phyloP scores from a whole-genome alignment of 2,888 invertebrate species.

The Leptinotarsa peninsularis region DNA sequence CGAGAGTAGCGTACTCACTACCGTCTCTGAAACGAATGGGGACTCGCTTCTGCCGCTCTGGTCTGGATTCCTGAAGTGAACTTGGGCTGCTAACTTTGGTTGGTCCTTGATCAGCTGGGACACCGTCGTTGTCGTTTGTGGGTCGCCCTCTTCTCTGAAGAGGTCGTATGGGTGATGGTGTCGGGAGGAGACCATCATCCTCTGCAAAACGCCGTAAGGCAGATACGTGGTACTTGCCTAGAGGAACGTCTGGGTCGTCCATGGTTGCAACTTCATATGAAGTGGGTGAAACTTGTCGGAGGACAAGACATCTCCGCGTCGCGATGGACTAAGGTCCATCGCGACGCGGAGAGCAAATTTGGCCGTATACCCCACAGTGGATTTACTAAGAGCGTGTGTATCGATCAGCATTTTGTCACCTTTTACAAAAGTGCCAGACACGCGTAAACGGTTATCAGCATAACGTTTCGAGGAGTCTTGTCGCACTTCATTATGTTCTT shows the following conservation, averaged over 20 bases:
- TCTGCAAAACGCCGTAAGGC: neutral
- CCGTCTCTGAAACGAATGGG: no score
- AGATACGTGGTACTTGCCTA: slow-evolving; percentile 24
- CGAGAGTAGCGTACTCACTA: no score
- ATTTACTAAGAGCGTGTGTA: neutral
- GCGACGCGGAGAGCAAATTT: neutral
- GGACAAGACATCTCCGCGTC: neutral
- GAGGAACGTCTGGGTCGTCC: neutral
- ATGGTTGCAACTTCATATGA: slow-evolving; percentile 16
- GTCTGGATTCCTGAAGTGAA: no score
- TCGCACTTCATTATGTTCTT: no score
- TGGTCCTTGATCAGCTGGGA: no score
- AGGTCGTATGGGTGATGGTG: no score
- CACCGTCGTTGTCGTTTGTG: no score
- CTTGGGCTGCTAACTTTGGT: no score
- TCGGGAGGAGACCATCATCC: no score
- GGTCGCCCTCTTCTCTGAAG: no score
- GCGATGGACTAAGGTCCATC: slow-evolving; percentile 25
- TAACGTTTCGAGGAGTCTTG: neutral
- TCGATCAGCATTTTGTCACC: slow-evolving; percentile 26
- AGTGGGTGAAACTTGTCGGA: slow-evolving; percentile 9
- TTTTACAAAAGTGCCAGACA: slow-evolving; percentile 36
- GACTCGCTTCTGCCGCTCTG: no score
- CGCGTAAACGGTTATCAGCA: slow-evolving; percentile 38
- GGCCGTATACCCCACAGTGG: slow-evolving; percentile 5